Evolutionary conservation across 2,113 vertebrate genomes (phyloP), one percentile per base, ranked within the genome.

Genomic region (Panthera leo): DNA sequence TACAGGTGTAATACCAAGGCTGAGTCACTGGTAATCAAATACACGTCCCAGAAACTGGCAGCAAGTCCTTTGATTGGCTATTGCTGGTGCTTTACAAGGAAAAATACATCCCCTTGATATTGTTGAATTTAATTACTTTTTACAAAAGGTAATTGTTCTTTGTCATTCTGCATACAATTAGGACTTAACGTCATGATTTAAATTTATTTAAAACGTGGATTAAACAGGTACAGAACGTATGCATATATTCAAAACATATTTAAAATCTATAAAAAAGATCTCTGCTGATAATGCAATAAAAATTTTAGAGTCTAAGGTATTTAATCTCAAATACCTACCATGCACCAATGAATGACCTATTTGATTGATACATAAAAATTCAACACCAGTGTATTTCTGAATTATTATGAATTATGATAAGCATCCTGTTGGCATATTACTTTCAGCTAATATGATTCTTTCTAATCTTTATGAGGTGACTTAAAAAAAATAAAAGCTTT

Each of bases 41-140:
- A 80, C 76, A 51, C 29, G 21, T 94, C 75, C 79, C 63, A 88
- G 68, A 85, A 97, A 68, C 55, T 80, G 48, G 5, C 53, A 85
- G 19, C 15, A 96, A 63, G n/a, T 89, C 14, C 87, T 96, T 89
- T 51, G 39, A 97, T 91, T 63, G 98, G 88, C 55, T 53, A 55
- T 96, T 90, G 83, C 27, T 14, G 7, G 5, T 94, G 48, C 15
- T 95, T 92, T 70, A 70, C 19, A 53, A 51, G 45, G 25, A 42
- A 90, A 98, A 98, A 98, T 65, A 16, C 5, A 91, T 92, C 68
- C 51, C 89, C 5, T 7, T 75, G 34, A 71, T 70, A 86, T 29
- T 92, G 70, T 53, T 89, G 16, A 96, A 93, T 94, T 97, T 97
- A 94, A 97, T 97, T 97, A 39, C 29, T 53, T 97, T 97, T 93